Conservation (phyloP, 2,797 vertebrate genomes). For the Gephyroberyx darwinii region DNA sequence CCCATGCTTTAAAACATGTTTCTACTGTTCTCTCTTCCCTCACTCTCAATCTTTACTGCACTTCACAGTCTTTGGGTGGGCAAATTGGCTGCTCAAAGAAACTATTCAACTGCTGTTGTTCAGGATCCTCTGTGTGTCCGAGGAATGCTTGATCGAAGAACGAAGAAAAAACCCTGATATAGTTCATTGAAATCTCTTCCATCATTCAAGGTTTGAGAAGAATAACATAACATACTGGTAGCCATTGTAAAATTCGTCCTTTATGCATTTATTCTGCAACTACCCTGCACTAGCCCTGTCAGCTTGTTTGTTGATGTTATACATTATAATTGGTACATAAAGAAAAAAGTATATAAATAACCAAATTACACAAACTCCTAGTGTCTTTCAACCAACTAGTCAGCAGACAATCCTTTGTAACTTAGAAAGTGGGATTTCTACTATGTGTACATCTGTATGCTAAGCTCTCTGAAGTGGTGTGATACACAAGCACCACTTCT, state of each 20-base stretch:
- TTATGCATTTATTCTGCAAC: not conserved
- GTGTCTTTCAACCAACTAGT: not conserved
- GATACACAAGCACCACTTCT: conserved; percentile 59
- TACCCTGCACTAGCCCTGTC: not conserved
- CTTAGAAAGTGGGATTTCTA: conserved; percentile 34
- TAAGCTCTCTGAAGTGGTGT: conserved; percentile 55
- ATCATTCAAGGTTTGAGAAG: not conserved
- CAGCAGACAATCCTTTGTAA: too few relatives aligned
- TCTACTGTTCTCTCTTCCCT: too few relatives aligned
- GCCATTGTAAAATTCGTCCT: not conserved
- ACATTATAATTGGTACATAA: not conserved
- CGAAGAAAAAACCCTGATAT: too few relatives aligned
- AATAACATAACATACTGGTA: not conserved
- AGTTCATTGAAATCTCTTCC: too few relatives aligned
- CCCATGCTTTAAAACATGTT: too few relatives aligned
- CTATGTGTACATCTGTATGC: conserved; percentile 38
- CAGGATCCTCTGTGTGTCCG: too few relatives aligned
- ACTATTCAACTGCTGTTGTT: too few relatives aligned
- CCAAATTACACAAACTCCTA: conserved; percentile 17
- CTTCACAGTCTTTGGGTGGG: too few relatives aligned
- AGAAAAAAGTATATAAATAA: conserved; percentile 1
- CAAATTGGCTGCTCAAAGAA: too few relatives aligned
- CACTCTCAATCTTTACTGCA: too few relatives aligned
- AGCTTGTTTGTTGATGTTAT: conserved; percentile 8
- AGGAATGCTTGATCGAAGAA: not conserved